These are phyloP conservation scores for Heteropelma amictum DNA, from an alignment of 2,888 invertebrate genomes.

Conservation along the genomic window DNA sequence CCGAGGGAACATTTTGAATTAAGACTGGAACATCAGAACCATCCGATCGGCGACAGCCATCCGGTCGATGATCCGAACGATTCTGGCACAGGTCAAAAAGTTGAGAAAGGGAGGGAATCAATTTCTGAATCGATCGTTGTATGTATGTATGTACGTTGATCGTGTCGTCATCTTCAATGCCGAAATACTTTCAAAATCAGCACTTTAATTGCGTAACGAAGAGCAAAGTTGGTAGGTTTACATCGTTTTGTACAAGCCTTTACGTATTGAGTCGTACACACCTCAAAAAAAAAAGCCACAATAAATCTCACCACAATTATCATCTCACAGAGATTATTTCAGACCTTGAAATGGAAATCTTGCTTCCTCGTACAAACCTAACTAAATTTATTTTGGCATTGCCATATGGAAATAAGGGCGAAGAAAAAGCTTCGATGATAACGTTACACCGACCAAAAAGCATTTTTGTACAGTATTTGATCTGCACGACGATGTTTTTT, in stretches of 20 bases:
- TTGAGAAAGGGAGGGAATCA: not conserved
- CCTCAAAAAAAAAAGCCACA: conserved; percentile 5
- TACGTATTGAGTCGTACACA: conserved; percentile 7
- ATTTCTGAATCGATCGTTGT: conserved; percentile 44
- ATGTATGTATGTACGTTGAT: conserved; percentile 8
- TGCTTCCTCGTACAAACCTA: not conserved
- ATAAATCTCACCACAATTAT: conserved; percentile 1
- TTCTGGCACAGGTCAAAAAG: not conserved
- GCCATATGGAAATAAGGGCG: too few relatives aligned
- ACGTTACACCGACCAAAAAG: too few relatives aligned
- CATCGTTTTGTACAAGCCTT: not conserved
- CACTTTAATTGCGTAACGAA: conserved; percentile 58
- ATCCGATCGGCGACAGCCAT: too few relatives aligned
- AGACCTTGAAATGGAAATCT: not conserved
- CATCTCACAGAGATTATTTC: not conserved
- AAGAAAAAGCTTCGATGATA: too few relatives aligned
- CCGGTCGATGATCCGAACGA: conserved; percentile 40
- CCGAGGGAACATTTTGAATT: too few relatives aligned
- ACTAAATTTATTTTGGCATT: too few relatives aligned
- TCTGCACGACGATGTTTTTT: too few relatives aligned
- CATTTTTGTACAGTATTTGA: too few relatives aligned
- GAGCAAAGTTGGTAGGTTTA: not conserved
- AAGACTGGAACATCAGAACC: too few relatives aligned
- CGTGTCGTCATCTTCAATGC: conserved; percentile 67
- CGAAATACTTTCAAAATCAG: conserved; percentile 69